These are phyloP conservation scores for Protodeltote pygarga DNA, from an alignment of 2,888 invertebrate species.

Conservation along the genomic window DNA sequence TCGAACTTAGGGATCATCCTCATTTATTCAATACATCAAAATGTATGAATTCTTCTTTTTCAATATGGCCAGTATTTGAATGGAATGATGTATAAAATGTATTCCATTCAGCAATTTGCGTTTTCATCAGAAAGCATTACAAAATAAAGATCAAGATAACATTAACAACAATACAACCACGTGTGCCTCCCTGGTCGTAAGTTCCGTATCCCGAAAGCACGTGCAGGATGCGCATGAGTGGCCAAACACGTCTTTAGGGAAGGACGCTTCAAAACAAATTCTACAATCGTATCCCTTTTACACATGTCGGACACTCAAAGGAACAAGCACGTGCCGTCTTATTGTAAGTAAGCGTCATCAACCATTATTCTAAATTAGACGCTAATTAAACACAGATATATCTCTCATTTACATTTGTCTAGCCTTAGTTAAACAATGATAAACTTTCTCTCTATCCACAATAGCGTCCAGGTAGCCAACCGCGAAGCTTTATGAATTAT, in stretches of 20 bases:
- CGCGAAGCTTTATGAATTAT: constrained; percentile 66
- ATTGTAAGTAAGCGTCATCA: background rate
- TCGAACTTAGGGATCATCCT: no score
- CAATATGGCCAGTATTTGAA: no score
- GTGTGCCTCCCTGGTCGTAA: constrained; percentile 16
- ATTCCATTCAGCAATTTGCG: background rate
- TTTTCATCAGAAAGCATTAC: background rate
- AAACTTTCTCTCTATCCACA: constrained; percentile 51
- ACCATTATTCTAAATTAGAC: constrained; percentile 17
- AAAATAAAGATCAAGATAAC: constrained; percentile 11
- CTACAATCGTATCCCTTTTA: constrained; percentile 22
- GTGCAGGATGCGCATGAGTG: constrained; percentile 47
- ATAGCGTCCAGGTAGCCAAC: constrained; percentile 55
- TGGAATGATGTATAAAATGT: no score
- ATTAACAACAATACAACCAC: constrained; percentile 36
- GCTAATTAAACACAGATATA: constrained; percentile 38
- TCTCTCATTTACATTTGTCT: constrained; percentile 45
- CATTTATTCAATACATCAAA: no score
- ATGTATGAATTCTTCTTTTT: no score
- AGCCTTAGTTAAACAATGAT: constrained; percentile 50
- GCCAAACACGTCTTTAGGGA: constrained; percentile 37
- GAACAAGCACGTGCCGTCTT: constrained; percentile 24
- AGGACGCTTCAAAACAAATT: constrained; percentile 34
- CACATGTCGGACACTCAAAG: constrained; percentile 10
- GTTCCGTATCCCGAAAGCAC: constrained; percentile 35